Evolutionary conservation across 2,888 invertebrate genomes (phyloP).

Genomic region (Eudasyphora cyanicolor): DNA sequence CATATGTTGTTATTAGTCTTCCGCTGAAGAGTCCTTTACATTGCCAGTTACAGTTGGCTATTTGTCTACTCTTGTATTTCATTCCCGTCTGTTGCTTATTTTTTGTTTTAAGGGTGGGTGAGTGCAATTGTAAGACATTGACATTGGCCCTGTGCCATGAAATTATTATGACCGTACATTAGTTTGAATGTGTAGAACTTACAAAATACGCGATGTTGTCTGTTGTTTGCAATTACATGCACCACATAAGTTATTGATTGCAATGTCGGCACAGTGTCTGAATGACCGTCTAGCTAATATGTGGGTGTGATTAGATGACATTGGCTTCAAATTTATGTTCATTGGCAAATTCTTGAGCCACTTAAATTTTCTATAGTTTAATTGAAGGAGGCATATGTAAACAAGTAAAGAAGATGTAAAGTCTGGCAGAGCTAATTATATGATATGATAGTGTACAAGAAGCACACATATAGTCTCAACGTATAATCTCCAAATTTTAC

Average conservation of each 20-base stretch:
- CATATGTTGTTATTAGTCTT: slow-evolving; percentile 29
- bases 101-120: no score
- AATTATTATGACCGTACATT: background rate
- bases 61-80: background rate
- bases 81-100: slow-evolving; percentile 1
- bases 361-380: background rate
- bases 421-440: no score
- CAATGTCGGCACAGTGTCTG: background rate
- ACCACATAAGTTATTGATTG: background rate
- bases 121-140: slow-evolving; percentile 48
- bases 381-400: no score
- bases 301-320: background rate
- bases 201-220: background rate
- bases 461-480: no score
- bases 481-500: no score
- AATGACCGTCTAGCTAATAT: background rate
- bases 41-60: background rate
- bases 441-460: no score
- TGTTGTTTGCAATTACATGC: background rate
- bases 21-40: slow-evolving; percentile 9
- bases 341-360: background rate
- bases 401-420: no score
- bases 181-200: background rate
- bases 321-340: background rate
- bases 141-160: slow-evolving; percentile 60